Conservation (phyloP, 2,888 invertebrate genomes). For the Ormyrus thymus region DNA sequence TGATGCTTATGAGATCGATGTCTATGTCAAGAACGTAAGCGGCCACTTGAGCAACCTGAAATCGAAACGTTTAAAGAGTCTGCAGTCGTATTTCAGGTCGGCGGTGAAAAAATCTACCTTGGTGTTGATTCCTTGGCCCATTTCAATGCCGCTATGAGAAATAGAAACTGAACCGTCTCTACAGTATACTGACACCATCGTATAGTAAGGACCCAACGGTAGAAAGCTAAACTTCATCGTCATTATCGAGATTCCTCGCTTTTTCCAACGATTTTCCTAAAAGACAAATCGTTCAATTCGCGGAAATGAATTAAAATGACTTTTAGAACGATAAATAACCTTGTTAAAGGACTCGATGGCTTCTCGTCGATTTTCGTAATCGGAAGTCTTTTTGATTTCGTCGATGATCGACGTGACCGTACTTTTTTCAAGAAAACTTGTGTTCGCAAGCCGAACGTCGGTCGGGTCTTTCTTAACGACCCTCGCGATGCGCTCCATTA, state of each 20-base stretch:
- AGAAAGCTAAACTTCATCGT: conserved; percentile 38
- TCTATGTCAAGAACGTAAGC: conserved; percentile 84
- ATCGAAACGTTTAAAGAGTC: neutral
- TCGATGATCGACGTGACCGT: conserved; percentile 77
- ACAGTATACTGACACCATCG: conserved; percentile 47
- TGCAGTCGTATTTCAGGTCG: no score
- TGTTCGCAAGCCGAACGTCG: conserved; percentile 78
- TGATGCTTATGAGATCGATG: conserved; percentile 80
- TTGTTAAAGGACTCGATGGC: conserved; percentile 80
- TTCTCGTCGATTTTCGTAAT: conserved; percentile 78
- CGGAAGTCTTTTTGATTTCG: conserved; percentile 77
- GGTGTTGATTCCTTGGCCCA: conserved; percentile 55
- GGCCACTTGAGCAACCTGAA: conserved; percentile 83
- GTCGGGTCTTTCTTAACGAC: conserved; percentile 77
- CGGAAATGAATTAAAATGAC: neutral
- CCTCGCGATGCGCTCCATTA: conserved; percentile 79
- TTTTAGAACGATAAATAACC: conserved; percentile 62
- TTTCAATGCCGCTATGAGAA: conserved; percentile 52
- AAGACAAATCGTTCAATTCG: neutral
- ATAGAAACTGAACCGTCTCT: conserved; percentile 52
- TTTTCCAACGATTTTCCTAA: conserved; percentile 87
- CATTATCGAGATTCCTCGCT: conserved; percentile 79
- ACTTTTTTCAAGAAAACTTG: conserved; percentile 75
- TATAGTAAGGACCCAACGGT: neutral
- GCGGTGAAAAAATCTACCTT: conserved; percentile 29